Evolutionary conservation across 53 echinoderm and acorn worm genomes (phyloP), one percentile per base, ranked within the genome.

Genomic region (Patiria pectinifera): DNA sequence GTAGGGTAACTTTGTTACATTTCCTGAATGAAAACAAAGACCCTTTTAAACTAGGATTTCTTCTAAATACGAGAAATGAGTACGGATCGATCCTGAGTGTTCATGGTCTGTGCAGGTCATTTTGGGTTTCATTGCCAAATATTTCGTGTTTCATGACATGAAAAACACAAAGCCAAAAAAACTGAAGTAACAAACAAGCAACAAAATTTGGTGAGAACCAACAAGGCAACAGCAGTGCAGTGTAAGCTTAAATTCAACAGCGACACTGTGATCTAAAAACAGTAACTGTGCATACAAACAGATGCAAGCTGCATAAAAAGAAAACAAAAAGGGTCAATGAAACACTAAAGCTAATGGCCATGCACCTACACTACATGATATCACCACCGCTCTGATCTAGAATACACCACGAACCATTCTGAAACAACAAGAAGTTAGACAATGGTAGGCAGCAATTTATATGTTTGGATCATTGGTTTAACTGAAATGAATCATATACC

Each of bases 381-480:
- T 66, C 81, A 12, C 21, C n/a, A 19, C 21, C 69, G 44, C 12
- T 45, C 14, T 80, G 24, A 63, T 80, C 89, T 80, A 90, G 47
- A 66, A 90, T 81, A 45, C 90, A 90, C 90, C 90, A 90, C 2
- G 90, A 90, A 80, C 26, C 62, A 87, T 14, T 69, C 90, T 90
- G 90, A 53, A 90, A 90, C 59, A 58, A 63, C 2, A 90, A 80
- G 18, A 13, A 81, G 48, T 19, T 6, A 43, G 26, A 79, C 16
- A 9, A 74, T 3, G 24, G 74, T 74, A 24, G 15, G 10, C 24
- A 74, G 24, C 74, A 23, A 74, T 24, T 0, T 23, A 74, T 23
- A 74, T 6, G 19, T 35, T 35, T 35, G 35, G 35, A 35, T 35
- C 60, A 60, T 60, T 60, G 60, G 8, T 8, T 60, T 60, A 66